Conservation (phyloP, 2,113 vertebrate species). For the Ceratotherium simum region DNA sequence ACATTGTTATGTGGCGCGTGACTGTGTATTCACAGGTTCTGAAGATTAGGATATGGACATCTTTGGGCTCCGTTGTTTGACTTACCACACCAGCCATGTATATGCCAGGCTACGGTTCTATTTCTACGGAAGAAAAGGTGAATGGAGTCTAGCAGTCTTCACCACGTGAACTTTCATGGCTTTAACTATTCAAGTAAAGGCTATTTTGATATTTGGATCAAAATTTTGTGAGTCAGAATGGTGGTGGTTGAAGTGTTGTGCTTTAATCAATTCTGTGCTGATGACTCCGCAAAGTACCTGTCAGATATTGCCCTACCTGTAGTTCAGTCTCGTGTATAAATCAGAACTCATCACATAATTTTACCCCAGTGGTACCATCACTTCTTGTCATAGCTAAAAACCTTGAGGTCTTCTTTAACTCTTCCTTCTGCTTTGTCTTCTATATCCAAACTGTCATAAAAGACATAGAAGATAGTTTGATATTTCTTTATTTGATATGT, state of each 20-base stretch:
- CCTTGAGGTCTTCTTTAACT: background rate
- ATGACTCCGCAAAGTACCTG: background rate
- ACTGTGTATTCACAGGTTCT: background rate
- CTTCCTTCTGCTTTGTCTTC: slow-evolving; percentile 13
- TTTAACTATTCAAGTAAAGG: background rate
- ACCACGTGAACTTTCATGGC: background rate
- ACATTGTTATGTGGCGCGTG: too few relatives aligned
- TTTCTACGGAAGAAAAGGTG: background rate
- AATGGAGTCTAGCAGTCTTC: background rate
- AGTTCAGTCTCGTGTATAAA: background rate
- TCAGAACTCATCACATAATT: background rate
- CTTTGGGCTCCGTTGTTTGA: background rate
- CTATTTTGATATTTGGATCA: background rate
- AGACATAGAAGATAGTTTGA: background rate
- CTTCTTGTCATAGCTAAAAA: slow-evolving; percentile 3
- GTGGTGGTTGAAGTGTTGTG: background rate
- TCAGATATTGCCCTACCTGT: background rate
- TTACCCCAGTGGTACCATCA: background rate
- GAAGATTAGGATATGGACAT: background rate
- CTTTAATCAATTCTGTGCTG: slow-evolving; percentile 20
- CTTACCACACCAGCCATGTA: background rate
- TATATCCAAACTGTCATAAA: background rate
- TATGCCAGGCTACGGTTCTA: background rate
- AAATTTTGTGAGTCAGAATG: background rate
- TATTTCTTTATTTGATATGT: background rate